These are phyloP conservation scores for Petrocephalus microphthalmus DNA, from an alignment of 2,113 vertebrate species.

Conservation along the genomic window DNA sequence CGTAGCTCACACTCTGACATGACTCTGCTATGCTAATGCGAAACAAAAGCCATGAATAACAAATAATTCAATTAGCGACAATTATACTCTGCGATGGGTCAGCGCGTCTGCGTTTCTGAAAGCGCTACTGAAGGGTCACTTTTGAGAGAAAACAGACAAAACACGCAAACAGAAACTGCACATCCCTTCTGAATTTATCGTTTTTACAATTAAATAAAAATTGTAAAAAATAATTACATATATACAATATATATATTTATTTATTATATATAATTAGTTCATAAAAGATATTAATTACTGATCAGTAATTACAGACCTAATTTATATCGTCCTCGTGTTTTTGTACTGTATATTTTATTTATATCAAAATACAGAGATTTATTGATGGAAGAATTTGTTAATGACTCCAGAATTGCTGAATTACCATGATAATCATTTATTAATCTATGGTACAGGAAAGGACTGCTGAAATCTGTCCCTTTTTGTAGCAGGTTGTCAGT, in stretches of 20 bases:
- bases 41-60: constrained; percentile 68
- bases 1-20: constrained; percentile 72
- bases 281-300: neutral
- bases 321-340: neutral
- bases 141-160: neutral
- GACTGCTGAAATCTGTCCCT: neutral
- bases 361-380: neutral
- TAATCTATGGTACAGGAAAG: neutral
- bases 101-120: constrained; percentile 64
- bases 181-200: neutral
- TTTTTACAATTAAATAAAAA: neutral
- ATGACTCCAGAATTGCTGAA: neutral
- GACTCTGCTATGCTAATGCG: constrained; percentile 75
- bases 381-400: neutral
- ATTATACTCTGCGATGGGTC: constrained; percentile 74
- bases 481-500: neutral
- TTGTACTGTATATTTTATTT: neutral
- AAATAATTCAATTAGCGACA: constrained; percentile 84
- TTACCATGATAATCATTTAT: neutral
- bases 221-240: neutral
- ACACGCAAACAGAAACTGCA: neutral
- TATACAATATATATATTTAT: neutral
- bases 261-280: neutral
- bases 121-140: constrained; percentile 39
- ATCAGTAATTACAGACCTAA: neutral